Evolutionary conservation across 2,797 vertebrate genomes (phyloP), one percentile per base, ranked within the genome.

Genomic region (Oceanodroma leucorhoa): DNA sequence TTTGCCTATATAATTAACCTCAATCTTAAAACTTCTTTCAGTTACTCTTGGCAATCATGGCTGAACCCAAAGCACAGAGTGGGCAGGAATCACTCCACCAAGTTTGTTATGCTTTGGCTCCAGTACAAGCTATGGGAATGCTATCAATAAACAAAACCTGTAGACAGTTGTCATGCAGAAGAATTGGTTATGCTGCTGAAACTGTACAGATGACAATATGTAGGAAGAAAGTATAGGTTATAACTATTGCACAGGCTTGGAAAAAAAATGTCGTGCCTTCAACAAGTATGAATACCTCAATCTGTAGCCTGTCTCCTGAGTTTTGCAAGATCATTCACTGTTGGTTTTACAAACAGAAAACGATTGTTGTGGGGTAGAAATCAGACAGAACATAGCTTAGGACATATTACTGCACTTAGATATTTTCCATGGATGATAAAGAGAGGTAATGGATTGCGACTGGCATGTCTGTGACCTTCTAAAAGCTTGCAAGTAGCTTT

Each of bases 351-450:
- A 97, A 94, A 93, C 29, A 94, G 53, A 72, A 93, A 90, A 90
- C 7, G 17, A 83, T 40, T 78, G 77, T 88, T 79, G 36, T 82
- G 82, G 29, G 66, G 54, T 95, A 77, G 82, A 94, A 97, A 96
- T 91, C 58, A 95, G 73, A 57, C 67, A 86, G 78, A 90, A 71
- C 34, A 43, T 1, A 72, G 43, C 67, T 36, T n/a, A 94, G 81
- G 61, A 86, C 88, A 67, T 75, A 94, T 94, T 89, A 89, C 8
- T 95, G 50, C 36, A 76, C 57, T 95, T 91, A 51, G 64, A 50
- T 76, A 78, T 93, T 92, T 97, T 95, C 88, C 76, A 12, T 72
- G 73, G 78, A 67, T 94, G 87, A 96, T 90, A 96, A 97, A 95
- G 91, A 94, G 17, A 27, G 73, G 89, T 95, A 97, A 96, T 95